Base-by-base conservation (phyloP, 2,113 vertebrate species). In the Pelusios castaneus region DNA sequence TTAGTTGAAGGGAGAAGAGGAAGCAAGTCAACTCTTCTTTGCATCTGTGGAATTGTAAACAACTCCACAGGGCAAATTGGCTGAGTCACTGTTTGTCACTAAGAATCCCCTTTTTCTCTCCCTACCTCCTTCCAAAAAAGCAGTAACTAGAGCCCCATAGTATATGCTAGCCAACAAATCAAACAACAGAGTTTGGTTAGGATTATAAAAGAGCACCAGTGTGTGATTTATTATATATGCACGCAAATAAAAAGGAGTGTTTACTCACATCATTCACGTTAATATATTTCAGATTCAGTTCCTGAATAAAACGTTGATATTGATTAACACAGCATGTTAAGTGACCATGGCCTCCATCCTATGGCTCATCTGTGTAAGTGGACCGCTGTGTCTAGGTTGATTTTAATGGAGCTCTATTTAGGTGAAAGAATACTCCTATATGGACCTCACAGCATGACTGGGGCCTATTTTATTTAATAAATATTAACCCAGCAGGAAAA, bases 141-240 rank as follows among this genome's bases (percentile, higher is more conserved):
- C 29, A 51, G 54, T 58, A 56, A 84, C 5, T n/a, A 51, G 58
- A 86, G 60, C 31, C 16, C 34, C 60, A 67, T n/a, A 31, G 31
- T 80, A 78, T 21, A 41, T 41, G 81, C 52, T 63, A 52, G 75
- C 80, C 16, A 87, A 4, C 5, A 27, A 52, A 60, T 82, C 38
- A 52, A 90, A 96, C 95, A 34, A 49, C 76, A 94, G 83, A 96
- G 94, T 91, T 96, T 93, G 89, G 89, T 95, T 85, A 82, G 81
- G 95, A 92, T 90, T 89, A 95, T 34, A 38, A 87, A 93, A 25
- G 41, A 80, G 29, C 24, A 87, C 60, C 13, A 93, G 45, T 41
- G 56, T 0, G 7, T 55, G 60, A 82, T 27, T 17, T 70, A 17
- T 38, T 51, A 51, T 29, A 27, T 47, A 58, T 1, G 17, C 84